Evolutionary conservation across 1,140 invertebrate genomes (phyloP).

Genomic region (Sogatella furcifera): DNA sequence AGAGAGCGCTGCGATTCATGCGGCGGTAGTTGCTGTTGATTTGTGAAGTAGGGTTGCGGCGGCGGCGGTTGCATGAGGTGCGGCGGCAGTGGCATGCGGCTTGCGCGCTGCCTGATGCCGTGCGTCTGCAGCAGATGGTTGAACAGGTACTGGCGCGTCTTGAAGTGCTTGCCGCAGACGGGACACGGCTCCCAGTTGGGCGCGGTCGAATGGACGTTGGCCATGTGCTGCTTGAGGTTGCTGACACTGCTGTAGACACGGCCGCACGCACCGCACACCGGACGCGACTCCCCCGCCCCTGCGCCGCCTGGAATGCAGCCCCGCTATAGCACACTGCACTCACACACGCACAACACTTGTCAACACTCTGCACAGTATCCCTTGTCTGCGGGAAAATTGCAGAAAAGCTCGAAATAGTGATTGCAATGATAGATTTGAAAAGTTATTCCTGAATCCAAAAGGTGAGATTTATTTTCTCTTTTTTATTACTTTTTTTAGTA

Average conservation of each 20-base stretch:
- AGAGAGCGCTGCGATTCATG: slow-evolving; percentile 9
- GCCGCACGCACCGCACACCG: slow-evolving; percentile 53
- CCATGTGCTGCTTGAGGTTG: slow-evolving; percentile 61
- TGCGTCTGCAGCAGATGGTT: slow-evolving; percentile 57
- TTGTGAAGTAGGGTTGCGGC: background rate
- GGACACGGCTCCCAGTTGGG: slow-evolving; percentile 50
- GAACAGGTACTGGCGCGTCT: slow-evolving; percentile 57
- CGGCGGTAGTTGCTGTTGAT: slow-evolving; percentile 5
- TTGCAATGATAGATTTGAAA: too few species aligned
- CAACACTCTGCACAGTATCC: too few species aligned
- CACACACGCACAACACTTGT: too few species aligned
- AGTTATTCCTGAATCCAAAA: too few species aligned
- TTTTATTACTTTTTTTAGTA: too few species aligned
- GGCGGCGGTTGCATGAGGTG: background rate
- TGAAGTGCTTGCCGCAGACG: slow-evolving; percentile 53
- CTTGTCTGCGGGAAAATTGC: too few species aligned
- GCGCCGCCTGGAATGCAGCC: slow-evolving; percentile 13
- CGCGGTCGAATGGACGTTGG: slow-evolving; percentile 55
- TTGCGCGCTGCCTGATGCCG: slow-evolving; percentile 45
- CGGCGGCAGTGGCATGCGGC: slow-evolving; percentile 14
- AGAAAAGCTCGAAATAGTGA: too few species aligned
- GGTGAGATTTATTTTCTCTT: too few species aligned
- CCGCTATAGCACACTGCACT: background rate
- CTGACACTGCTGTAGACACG: slow-evolving; percentile 52
- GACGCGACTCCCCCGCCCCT: slow-evolving; percentile 32